phyloP scores from a whole-genome alignment of 2,888 invertebrate species.

The Sycophila texana region DNA sequence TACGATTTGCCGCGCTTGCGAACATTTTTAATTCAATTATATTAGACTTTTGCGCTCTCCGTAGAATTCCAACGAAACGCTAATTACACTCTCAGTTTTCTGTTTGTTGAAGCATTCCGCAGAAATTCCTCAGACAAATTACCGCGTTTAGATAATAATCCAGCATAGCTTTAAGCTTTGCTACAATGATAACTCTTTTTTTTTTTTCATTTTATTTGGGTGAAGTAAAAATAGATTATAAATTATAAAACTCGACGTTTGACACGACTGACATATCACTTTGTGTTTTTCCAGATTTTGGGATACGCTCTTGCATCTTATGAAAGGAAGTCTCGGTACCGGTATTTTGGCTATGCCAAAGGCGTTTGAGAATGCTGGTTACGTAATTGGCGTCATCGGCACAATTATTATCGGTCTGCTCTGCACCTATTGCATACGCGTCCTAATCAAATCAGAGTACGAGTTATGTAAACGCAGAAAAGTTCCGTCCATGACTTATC shows the following conservation, averaged over 20 bases:
- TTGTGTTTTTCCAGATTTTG: constrained; percentile 78
- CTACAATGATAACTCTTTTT: too few relatives aligned
- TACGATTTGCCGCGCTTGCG: background rate
- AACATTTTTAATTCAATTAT: constrained; percentile 31
- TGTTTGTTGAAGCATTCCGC: constrained; percentile 6
- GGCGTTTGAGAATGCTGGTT: constrained; percentile 90
- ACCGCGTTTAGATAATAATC: background rate
- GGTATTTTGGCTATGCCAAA: constrained; percentile 94
- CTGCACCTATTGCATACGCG: constrained; percentile 95
- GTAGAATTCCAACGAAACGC: constrained; percentile 3
- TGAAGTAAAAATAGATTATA: background rate
- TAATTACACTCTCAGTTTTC: constrained; percentile 8
- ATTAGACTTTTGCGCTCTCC: constrained; percentile 11
- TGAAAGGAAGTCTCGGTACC: constrained; percentile 94
- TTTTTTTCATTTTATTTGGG: too few relatives aligned
- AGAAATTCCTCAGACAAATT: background rate
- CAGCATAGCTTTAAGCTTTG: too few relatives aligned
- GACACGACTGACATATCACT: constrained; percentile 55
- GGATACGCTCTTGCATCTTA: constrained; percentile 88
- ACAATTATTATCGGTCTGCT: constrained; percentile 90
- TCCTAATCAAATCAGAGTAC: constrained; percentile 85
- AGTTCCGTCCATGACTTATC: constrained; percentile 85
- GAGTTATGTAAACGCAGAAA: constrained; percentile 75
- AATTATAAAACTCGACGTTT: background rate
- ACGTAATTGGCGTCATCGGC: constrained; percentile 87